A percentile compares a stretch with the other conserved stretches of the same genome.
Evolutionary conservation across 2,888 invertebrate genomes (phyloP).

Genomic region (Bombylius discolor): DNA sequence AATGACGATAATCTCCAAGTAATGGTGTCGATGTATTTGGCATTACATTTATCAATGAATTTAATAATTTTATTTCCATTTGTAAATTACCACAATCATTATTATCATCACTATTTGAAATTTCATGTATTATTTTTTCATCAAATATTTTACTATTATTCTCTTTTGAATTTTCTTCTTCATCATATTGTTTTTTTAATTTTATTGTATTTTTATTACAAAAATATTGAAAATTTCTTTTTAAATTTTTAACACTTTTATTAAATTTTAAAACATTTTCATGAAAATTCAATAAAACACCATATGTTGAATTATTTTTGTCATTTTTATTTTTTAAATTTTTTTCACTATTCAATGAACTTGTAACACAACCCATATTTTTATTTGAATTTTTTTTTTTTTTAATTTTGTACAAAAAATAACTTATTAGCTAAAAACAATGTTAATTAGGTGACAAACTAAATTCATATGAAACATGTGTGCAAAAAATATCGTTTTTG

Average conservation of each 20-base stretch:
- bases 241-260: no score
- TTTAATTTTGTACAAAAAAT: no score
- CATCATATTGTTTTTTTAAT: no score
- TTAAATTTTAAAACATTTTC: no score
- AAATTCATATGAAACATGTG: background rate
- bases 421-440: background rate
- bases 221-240: no score
- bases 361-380: background rate
- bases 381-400: no score
- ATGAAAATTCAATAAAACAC: no score
- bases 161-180: no score
- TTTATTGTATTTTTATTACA: no score
- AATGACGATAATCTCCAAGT: background rate
- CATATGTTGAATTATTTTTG: background rate
- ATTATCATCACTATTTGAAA: background rate
- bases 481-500: background rate
- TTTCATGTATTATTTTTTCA: background rate
- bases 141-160: no score
- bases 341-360: background rate
- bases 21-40: slow-evolving; percentile 30
- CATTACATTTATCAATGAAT: slow-evolving; percentile 23
- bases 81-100: slow-evolving; percentile 18
- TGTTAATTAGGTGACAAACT: background rate
- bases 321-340: background rate
- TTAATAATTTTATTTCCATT: slow-evolving; percentile 34